Evolutionary conservation across 2,797 vertebrate species (phyloP).

Genomic region (Alectoris magna): DNA sequence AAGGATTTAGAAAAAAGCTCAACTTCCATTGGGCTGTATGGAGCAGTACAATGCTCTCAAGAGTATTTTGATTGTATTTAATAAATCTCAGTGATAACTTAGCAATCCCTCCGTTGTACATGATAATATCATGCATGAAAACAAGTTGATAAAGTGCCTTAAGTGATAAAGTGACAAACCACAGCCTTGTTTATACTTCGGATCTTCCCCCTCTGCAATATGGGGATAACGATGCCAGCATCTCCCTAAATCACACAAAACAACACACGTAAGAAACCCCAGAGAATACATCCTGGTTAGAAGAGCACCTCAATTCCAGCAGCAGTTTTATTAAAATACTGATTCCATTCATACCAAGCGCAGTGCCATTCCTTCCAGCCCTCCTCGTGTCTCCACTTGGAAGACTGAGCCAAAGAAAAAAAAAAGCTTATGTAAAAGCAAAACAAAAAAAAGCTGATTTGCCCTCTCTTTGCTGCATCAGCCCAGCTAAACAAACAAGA

Average conservation of each 20-base stretch:
- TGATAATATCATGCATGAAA: background rate
- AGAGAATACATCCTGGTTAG: rapidly evolving
- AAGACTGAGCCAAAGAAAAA: background rate
- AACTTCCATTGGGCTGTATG: background rate
- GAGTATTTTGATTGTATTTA: background rate
- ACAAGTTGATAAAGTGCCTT: background rate
- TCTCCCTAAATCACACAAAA: background rate
- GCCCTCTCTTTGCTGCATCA: background rate
- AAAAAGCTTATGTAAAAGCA: background rate
- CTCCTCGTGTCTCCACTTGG: background rate
- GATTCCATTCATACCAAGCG: background rate
- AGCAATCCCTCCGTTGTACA: background rate
- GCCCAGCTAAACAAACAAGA: background rate
- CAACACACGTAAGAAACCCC: background rate
- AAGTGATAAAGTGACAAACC: background rate
- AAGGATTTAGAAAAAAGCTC: background rate
- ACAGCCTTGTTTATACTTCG: background rate
- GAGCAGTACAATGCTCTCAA: background rate
- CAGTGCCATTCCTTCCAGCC: background rate
- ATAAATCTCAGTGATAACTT: background rate
- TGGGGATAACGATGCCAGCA: background rate
- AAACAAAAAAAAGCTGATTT: background rate
- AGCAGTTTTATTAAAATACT: background rate
- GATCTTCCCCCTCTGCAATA: background rate
- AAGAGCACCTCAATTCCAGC: background rate